Percentiles rank a stretch among this genome's conserved stretches.
phyloP scores from a whole-genome alignment of 2,888 invertebrate genomes.

The Troglohyphantes excavatus region DNA sequence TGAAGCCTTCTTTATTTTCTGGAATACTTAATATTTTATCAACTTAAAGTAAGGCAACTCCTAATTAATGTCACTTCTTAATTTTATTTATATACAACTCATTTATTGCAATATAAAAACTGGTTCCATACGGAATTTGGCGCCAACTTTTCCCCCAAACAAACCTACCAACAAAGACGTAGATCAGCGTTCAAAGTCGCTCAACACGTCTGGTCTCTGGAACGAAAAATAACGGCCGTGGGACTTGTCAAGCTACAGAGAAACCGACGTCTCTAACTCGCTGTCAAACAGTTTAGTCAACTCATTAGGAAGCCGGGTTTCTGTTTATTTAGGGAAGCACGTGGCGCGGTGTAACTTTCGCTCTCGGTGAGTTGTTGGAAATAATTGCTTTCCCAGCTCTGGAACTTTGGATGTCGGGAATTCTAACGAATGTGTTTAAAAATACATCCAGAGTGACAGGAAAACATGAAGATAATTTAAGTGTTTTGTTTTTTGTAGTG shows the following conservation, averaged over 20 bases:
- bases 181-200: neutral
- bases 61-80: too few relatives aligned
- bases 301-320: slow-evolving; percentile 52
- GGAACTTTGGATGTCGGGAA: slow-evolving; percentile 16
- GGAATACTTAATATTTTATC: too few relatives aligned
- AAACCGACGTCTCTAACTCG: slow-evolving; percentile 1
- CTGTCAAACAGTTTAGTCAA: slow-evolving; percentile 73
- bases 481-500: neutral
- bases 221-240: slow-evolving; percentile 16
- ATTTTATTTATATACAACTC: too few relatives aligned
- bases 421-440: slow-evolving; percentile 22
- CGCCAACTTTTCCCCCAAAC: neutral
- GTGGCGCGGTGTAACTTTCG: slow-evolving; percentile 7
- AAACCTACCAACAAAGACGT: neutral
- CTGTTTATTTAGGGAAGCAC: slow-evolving; percentile 68
- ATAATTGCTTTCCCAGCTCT: slow-evolving; percentile 52
- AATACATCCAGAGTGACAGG: slow-evolving; percentile 7
- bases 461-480: neutral
- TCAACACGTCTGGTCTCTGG: slow-evolving; percentile 43
- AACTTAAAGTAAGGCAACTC: too few relatives aligned
- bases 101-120: too few relatives aligned
- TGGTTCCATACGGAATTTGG: neutral
- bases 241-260: slow-evolving; percentile 29
- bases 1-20: too few relatives aligned
- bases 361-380: slow-evolving; percentile 32